Percentiles rank a stretch among this genome's conserved stretches.
phyloP scores from a whole-genome alignment of 2,888 invertebrate genomes.

The Hypomecis atomaria region DNA sequence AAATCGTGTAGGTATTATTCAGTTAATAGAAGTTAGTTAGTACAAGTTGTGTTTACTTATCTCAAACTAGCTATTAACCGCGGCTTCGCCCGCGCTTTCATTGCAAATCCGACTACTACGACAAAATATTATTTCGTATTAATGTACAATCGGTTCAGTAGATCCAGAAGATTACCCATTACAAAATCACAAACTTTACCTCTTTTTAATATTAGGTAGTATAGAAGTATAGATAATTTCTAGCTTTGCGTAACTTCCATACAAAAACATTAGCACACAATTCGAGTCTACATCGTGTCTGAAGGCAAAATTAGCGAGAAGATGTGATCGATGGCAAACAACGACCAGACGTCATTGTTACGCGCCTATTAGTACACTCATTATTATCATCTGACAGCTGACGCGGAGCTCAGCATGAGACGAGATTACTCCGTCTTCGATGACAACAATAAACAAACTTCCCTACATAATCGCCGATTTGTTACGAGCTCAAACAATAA shows the following conservation, averaged over 20 bases:
- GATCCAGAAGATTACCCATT: too few relatives aligned
- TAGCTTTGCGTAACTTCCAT: background rate
- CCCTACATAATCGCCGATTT: slow-evolving; percentile 53
- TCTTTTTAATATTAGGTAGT: too few relatives aligned
- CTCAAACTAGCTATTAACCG: too few relatives aligned
- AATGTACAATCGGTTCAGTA: too few relatives aligned
- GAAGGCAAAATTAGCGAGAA: slow-evolving; percentile 27
- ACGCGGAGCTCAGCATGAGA: slow-evolving; percentile 43
- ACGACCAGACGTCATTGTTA: slow-evolving; percentile 38
- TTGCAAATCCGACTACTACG: too few relatives aligned
- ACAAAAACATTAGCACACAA: background rate
- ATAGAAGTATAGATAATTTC: too few relatives aligned
- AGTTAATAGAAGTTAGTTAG: too few relatives aligned
- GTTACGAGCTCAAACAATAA: slow-evolving; percentile 59
- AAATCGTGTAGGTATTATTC: too few relatives aligned
- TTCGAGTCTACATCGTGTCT: slow-evolving; percentile 4
- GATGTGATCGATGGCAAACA: slow-evolving; percentile 45
- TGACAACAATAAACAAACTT: slow-evolving; percentile 39
- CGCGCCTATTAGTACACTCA: slow-evolving; percentile 37
- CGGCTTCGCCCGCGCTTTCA: too few relatives aligned
- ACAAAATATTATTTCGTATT: too few relatives aligned
- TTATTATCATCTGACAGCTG: slow-evolving; percentile 39
- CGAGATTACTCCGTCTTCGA: slow-evolving; percentile 37
- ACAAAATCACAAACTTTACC: too few relatives aligned
- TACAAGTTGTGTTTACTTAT: too few relatives aligned